Base-by-base conservation (phyloP, 2,888 invertebrate genomes). In the Ditylenchus weischeri region DNA sequence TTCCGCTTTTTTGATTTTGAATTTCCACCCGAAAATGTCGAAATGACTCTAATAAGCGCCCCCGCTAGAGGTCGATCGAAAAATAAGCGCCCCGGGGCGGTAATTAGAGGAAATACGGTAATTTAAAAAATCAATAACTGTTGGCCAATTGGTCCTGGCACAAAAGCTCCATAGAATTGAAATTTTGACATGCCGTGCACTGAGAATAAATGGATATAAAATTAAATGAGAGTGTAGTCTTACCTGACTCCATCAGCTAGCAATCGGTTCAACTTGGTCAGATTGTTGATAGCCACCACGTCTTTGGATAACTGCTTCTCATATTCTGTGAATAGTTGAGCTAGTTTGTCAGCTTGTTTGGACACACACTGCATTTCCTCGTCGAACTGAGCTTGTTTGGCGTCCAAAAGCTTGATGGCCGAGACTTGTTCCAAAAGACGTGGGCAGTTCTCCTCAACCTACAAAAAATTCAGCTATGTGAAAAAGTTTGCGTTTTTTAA, bases 371-470 rank as follows among this genome's bases (percentile, higher is more conserved):
- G 68, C 78, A 78, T 79, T 51, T 77, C 76, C 35, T 71, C 68
- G 66, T 75, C 70, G 36, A 78, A 76, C 15, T 70, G 72, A 21
- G 64, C 47, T 49, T 80, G 80, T 43, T 76, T 75, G 21, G 72
- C 72, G 69, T 81, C 79, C 13, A 81, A 68, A 3, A 76, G 71
- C 65, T 81, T 79, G 19, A 81, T 75, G 19, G 80, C 78, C 0
- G 76, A 75, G 4, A 79, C 79, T 69, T 81, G 81, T 59, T 81
- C 81, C 36, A 81, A 70, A 10, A 81, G 70, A 15, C 78, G 70
- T 0, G 79, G 76, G 10, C 79, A 76, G 69, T 81, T 80, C 43
- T 77, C 78, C 65, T 81, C 81, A 11, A 81, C 76, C 77, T 78
- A 13, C 58, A 76, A 67, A 10, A 54, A 43, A 8, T 13, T 43